Percentiles rank a stretch among this genome's conserved stretches.
Conservation (phyloP, 1,140 invertebrate genomes). For the Oryctes rhinoceros region DNA sequence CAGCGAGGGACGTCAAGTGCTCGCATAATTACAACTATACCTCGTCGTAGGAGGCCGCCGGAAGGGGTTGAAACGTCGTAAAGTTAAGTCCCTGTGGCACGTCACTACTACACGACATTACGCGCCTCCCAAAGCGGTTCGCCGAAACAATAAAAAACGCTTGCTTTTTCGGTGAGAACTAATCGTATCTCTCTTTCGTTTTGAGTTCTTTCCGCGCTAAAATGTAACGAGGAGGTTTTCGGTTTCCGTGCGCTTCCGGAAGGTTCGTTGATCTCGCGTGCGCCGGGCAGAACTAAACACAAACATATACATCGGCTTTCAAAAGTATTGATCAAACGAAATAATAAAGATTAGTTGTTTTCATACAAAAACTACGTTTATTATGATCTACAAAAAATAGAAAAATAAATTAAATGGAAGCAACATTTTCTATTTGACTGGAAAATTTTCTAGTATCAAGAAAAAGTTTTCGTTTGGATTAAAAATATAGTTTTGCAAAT, state of each 20-base stretch:
- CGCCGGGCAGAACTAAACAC: background rate
- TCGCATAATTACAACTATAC: background rate
- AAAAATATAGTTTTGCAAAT: no score
- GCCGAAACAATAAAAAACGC: background rate
- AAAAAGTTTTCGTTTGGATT: no score
- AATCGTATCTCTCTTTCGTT: background rate
- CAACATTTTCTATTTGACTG: no score
- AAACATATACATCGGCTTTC: background rate
- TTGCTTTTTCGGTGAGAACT: background rate
- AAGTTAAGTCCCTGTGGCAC: background rate
- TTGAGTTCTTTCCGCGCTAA: background rate
- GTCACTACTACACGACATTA: background rate
- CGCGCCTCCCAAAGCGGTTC: background rate
- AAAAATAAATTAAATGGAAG: no score
- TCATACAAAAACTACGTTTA: no score
- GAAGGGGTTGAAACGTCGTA: conserved; percentile 25
- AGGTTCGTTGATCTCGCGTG: conserved; percentile 30
- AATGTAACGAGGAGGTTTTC: background rate
- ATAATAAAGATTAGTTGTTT: background rate
- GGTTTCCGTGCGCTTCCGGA: conserved; percentile 3
- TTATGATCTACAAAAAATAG: no score
- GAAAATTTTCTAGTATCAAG: no score
- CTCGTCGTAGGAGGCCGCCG: background rate
- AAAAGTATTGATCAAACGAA: conserved; percentile 20
- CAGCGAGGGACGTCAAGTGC: conserved; percentile 2